Evolutionary conservation across 2,888 invertebrate species (phyloP), one percentile per base, ranked within the genome.

Genomic region (Adela reaumurella): DNA sequence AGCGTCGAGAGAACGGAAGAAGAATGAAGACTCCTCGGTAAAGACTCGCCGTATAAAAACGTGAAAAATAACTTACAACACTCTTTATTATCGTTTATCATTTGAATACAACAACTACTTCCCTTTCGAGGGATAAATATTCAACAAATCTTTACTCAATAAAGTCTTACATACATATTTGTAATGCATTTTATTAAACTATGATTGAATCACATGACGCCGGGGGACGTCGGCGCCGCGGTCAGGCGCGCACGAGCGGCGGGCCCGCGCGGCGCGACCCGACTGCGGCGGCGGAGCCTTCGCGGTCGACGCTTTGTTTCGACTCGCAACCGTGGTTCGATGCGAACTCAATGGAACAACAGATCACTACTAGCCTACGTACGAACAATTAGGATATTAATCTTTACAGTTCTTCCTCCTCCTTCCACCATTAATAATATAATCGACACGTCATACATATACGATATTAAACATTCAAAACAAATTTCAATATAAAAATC

Each of bases 21-120:
- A 24, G 24, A 24, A 24, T 24, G 24, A 24, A 24, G 24, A 24
- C 24, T 24, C 4, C 5, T 24, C 24, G 24, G 24, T 24, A 24
- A 24, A 24, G 24, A 24, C 24, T 76, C 73, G 74, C 74, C 66
- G 72, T 77, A 74, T 74, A 57, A 77, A n/a, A 76, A 78, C 76
- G 79, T 79, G 77, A 77, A 78, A 80, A 79, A 80, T 77, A 80
- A 77, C 77, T 77, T 77, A 77, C 76, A 76, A 77, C 74, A 73
- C 74, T n/a, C n/a, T 77, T 78, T 76, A 78, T 77, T 74, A 77
- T 76, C 74, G 65, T 66, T 35, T 68, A 67, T 69, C 67, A 71
- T 77, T 74, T 69, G 77, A 74, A 70, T 77, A 76, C 76, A 78
- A 78, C 78, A 78, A 78, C 74, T 78, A 77, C 72, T 66, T 69